Conservation (phyloP, 2,888 invertebrate genomes). For the Ochropacha duplaris region DNA sequence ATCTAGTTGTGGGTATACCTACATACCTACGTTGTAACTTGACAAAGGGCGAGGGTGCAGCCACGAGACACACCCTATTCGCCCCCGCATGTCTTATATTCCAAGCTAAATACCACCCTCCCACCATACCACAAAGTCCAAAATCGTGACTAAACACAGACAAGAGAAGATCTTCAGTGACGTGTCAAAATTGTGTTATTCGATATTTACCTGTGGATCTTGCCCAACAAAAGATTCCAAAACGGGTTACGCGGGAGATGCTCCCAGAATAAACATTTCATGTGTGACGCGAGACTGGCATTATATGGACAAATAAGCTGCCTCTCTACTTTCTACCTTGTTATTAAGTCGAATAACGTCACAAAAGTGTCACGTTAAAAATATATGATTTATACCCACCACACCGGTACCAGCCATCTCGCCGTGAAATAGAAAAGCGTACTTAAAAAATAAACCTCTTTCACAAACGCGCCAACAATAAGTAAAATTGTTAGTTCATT, state of each 20-base stretch:
- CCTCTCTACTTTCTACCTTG: constrained; percentile 29
- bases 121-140: constrained; percentile 38
- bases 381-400: constrained; percentile 48
- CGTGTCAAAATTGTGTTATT: constrained; percentile 54
- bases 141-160: constrained; percentile 30
- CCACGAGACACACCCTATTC: constrained; percentile 46
- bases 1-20: constrained; percentile 44
- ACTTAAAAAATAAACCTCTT: constrained; percentile 36
- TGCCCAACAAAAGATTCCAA: constrained; percentile 55
- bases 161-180: constrained; percentile 22
- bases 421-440: constrained; percentile 34
- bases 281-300: constrained; percentile 36
- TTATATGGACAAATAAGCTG: constrained; percentile 38
- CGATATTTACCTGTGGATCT: constrained; percentile 61
- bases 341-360: constrained; percentile 30
- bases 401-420: constrained; percentile 20
- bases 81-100: constrained; percentile 24
- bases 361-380: constrained; percentile 38
- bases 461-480: constrained; percentile 39
- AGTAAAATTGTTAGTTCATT: constrained; percentile 53
- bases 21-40: constrained; percentile 50
- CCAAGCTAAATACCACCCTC: constrained; percentile 38
- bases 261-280: constrained; percentile 51
- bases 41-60: constrained; percentile 60
- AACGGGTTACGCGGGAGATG: constrained; percentile 52